Conservation (phyloP, 2,113 vertebrate genomes). For the Lycocorax pyrrhopterus region DNA sequence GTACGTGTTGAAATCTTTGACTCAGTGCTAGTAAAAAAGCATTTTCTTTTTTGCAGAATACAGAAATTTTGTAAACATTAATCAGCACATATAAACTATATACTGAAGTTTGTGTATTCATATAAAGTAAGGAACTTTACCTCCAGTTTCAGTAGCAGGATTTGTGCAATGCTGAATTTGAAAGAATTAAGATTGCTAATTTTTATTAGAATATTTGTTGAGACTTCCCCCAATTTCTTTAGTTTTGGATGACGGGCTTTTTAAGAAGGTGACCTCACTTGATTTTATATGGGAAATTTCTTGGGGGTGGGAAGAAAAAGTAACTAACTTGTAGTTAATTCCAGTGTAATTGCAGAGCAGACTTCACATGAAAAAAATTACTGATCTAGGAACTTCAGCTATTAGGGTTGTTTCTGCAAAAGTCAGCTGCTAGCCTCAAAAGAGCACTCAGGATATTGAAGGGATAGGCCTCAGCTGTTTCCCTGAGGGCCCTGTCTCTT, state of each 20-base stretch:
- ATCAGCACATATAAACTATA: neutral
- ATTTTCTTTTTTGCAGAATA: neutral
- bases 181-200: neutral
- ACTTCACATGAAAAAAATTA: neutral
- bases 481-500: neutral
- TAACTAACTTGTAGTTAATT: neutral
- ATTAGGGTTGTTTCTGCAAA: neutral
- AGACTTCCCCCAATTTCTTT: neutral
- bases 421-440: neutral
- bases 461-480: neutral
- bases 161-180: neutral
- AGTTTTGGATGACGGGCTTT: neutral
- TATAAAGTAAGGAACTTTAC: neutral
- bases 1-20: neutral
- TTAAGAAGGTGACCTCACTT: neutral
- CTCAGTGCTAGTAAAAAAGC: neutral
- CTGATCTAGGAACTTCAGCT: neutral
- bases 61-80: constrained; percentile 6
- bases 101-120: neutral
- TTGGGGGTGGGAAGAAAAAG: neutral
- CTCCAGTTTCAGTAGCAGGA: constrained; percentile 11
- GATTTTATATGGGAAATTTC: neutral
- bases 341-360: neutral
- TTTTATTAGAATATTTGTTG: neutral
- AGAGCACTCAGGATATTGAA: neutral